A percentile compares a stretch with the other conserved stretches of the same genome.
Evolutionary conservation across 2,113 vertebrate species (phyloP).

Genomic region (Ciconia stormi): DNA sequence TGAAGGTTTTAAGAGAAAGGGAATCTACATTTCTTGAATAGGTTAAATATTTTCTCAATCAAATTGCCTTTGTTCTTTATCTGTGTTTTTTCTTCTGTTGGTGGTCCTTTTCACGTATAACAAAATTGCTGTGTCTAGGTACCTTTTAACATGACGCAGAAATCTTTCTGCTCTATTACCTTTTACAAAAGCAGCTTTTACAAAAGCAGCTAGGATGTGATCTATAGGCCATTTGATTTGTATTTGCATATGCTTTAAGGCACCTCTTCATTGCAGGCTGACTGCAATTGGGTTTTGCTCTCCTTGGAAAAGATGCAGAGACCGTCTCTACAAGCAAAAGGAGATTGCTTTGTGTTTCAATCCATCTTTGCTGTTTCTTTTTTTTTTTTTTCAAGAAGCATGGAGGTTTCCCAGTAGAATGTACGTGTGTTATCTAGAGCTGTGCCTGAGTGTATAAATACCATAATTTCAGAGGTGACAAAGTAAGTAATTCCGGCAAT

Average conservation of each 20-base stretch:
- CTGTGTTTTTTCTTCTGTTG: neutral
- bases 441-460: neutral
- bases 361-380: neutral
- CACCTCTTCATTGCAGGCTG: neutral
- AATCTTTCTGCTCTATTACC: neutral
- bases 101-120: neutral
- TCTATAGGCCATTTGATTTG: neutral
- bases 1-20: neutral
- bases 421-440: neutral
- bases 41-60: neutral
- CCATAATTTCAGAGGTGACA: neutral
- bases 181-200: neutral
- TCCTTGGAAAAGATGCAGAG: neutral
- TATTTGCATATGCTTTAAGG: neutral
- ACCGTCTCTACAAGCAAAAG: neutral
- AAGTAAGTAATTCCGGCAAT: neutral
- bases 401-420: neutral
- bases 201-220: neutral
- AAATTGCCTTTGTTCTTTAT: neutral
- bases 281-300: neutral
- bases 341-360: neutral
- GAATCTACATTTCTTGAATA: neutral
- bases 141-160: neutral
- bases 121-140: neutral
- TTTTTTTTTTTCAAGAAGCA: neutral